Base-by-base conservation (phyloP, 2,797 vertebrate species). In the Enteromius argenteus region DNA sequence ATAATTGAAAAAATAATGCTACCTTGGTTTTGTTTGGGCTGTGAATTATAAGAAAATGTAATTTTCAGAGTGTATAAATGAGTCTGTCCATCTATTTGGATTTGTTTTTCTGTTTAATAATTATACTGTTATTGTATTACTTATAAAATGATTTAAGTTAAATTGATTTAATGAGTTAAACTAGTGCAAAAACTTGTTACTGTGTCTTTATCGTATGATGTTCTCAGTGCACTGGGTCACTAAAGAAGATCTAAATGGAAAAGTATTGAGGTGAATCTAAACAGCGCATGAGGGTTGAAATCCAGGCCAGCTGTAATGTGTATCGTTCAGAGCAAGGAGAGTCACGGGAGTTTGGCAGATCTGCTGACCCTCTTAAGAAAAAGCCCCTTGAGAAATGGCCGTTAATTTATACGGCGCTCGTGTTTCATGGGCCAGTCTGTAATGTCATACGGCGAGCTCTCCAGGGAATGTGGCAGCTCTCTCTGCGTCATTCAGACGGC, bases 401-500 rank as follows among this genome's bases (percentile, higher is more conserved):
- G 42, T 75, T 91, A 88, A 90, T 91, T 91, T 89, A 46, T 82
- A 85, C 67, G 90, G 88, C 83, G 42, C 91, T 93, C 90, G 75
- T 87, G 69, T 93, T 93, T 92, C 91, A 91, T 46, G 4, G 83
- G 15, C 88, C 85, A 64, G 91, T 87, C 89, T 91, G 91, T 92
- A 94, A 93, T 91, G 91, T 88, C 92, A 93, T 92, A 90, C 90
- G 89, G 89, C 60, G 89, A 86, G 73, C 92, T 92, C 92, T 92
- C 92, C 86, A 90, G 93, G 92, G 94, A 94, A 95, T 94, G 93
- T 94, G 92, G 92, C 93, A 92, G 92, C 93, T 93, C 87, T 89
- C 91, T 90, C 92, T 93, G 91, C 93, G 93, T 94, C 93, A 94
- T 91, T 90, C 88, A 74, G 86, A 13, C 84, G 30, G 17, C 84